Evolutionary conservation across 1,140 invertebrate genomes (phyloP), one percentile per base, ranked within the genome.

Genomic region (Trichonephila clavata): DNA sequence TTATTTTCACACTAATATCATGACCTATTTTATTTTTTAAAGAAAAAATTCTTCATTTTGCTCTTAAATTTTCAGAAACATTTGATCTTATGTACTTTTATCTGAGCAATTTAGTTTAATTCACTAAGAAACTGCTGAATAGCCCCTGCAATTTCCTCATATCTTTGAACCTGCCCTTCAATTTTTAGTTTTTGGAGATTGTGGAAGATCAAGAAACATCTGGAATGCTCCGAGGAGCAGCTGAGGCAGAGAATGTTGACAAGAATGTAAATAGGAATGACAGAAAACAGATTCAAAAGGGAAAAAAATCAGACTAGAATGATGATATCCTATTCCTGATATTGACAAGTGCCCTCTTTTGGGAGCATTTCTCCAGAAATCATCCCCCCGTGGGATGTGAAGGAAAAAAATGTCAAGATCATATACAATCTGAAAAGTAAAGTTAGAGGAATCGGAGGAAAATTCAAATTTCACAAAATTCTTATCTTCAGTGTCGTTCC

Each of bases 221-320:
- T 18, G 27, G 27, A 77, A 39, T 7, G 18, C 27, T 77, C 32
- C 13, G 32, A 20, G 27, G 27, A 77, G 14, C 71, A 77, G 27
- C 27, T 18, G 16, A 77, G 32, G 71, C 71, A 32, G 71, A 77
- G 27, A 39, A 27, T 32, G 71, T 77, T 77, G 71, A 77, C 71
- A 39, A 32, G 14, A 39, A 77, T 77, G 24, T 77, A 68, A 68
- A 68, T 68, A 13, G 65, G n/a, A 68, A 24, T 68, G 65, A 68
- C 65, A 68, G 71, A 77, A 77, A 77, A 32, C n/a, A 68, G 65
- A 68, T 68, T 68, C 65, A 68, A 77, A 32, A 32, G 18, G 71
- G 18, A 18, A 39, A 77, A 77, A 77, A 32, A 16, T 32, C 6
- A 10, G n/a, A 77, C 27, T 39, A 77, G 71, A 77, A 39, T 77